phyloP scores from a whole-genome alignment of 2,113 vertebrate species.

The Erythrocercus mccallii region DNA sequence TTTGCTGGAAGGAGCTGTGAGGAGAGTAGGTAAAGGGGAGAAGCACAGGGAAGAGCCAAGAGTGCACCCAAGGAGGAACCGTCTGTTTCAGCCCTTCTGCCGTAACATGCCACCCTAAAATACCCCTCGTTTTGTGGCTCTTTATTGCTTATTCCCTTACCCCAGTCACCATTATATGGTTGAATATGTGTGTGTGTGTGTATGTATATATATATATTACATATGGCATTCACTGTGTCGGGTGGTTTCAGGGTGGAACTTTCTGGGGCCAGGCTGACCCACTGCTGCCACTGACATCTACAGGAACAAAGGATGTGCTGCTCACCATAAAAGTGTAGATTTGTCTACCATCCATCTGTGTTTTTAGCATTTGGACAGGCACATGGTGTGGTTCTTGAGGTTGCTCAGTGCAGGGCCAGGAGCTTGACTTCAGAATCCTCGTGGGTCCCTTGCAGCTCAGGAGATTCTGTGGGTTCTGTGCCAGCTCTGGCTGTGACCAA shows the following conservation, averaged over 20 bases:
- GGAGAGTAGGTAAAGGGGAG: not conserved
- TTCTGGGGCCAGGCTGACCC: not conserved
- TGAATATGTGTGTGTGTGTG: not conserved
- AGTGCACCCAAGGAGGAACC: not conserved
- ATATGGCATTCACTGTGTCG: not conserved
- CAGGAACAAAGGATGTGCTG: not conserved
- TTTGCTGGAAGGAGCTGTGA: not conserved
- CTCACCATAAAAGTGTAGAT: fast-evolving
- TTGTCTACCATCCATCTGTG: not conserved
- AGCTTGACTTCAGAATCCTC: not conserved
- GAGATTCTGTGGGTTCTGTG: not conserved
- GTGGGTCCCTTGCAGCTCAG: not conserved
- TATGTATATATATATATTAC: too few species aligned
- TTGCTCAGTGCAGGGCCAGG: not conserved
- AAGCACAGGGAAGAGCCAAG: not conserved
- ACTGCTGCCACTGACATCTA: not conserved
- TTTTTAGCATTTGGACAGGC: not conserved
- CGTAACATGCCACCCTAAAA: not conserved
- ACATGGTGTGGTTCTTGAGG: not conserved
- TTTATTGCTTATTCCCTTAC: not conserved
- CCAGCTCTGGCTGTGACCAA: not conserved
- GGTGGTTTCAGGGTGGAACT: not conserved
- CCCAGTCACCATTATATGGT: not conserved
- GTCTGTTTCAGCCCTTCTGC: not conserved
- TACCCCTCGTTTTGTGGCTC: not conserved